Evolutionary conservation across 2,113 vertebrate species (phyloP), one percentile per base, ranked within the genome.

Genomic region (Rhinopomastus cyanomelas): DNA sequence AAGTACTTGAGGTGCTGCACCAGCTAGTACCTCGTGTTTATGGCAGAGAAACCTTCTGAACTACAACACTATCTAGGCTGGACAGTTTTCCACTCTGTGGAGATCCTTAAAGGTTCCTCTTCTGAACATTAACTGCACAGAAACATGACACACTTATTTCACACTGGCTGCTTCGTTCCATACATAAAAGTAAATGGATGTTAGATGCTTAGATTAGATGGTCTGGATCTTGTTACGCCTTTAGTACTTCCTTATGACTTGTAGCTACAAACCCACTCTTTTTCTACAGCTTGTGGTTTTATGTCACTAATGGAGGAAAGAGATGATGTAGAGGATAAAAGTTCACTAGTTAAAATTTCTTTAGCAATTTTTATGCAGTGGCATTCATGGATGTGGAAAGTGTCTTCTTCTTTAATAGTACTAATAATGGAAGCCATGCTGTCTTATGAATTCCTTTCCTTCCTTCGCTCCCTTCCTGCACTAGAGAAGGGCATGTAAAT

Each of bases 121-220:
- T 75, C 23, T 75, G 12, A 6, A 34, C 39, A 62, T 81, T 81
- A 75, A 42, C 42, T 51, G 16, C 18, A 32, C 4, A 59, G 60
- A 74, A 73, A 51, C n/a, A 77, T 0, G 10, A 85, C n/a, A 37
- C 36, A 36, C 7, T 77, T 42, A 74, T 75, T 90, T 90, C 88
- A 91, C 73, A 71, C 23, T 68, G 27, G 11, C 34, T 81, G 52
- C 65, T 83, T 88, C 44, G 20, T 53, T 64, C 77, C 19, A 22
- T 56, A 57, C 51, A 75, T 86, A 84, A 90, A 95, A 93, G n/a
- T 65, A 88, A 84, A 93, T 86, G 83, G 44, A 29, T 2, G 1
- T 78, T 76, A 39, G 76, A 84, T 42, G 53, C 15, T 30, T 30
- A 12, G 61, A 72, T 60, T 67, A 32, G 30, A 16, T 6, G 29